Evolutionary conservation across 2,113 vertebrate species (phyloP).

Genomic region (Lycocorax pyrrhopterus): DNA sequence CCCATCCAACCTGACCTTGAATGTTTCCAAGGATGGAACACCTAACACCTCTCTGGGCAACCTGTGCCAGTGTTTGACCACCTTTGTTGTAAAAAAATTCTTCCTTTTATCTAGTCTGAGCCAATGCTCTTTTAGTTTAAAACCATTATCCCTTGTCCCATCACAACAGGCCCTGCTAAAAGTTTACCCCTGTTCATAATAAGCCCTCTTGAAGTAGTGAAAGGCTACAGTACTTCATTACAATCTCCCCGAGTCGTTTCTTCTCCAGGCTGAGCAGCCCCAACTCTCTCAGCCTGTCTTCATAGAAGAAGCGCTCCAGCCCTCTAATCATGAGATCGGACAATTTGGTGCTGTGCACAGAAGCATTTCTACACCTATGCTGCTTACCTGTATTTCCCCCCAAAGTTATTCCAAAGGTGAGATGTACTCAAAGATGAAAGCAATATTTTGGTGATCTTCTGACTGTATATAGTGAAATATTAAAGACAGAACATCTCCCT

Average conservation of each 20-base stretch:
- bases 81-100: neutral
- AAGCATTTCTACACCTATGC: neutral
- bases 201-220: neutral
- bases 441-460: neutral
- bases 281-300: neutral
- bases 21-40: neutral
- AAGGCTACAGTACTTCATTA: neutral
- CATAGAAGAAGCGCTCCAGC: neutral
- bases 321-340: neutral
- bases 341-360: neutral
- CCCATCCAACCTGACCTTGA: neutral
- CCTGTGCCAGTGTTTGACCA: neutral
- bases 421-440: neutral
- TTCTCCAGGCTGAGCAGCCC: neutral
- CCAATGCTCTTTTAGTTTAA: neutral
- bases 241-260: accelerated
- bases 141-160: neutral
- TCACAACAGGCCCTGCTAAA: neutral
- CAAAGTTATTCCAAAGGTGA: neutral
- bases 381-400: neutral
- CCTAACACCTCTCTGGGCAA: neutral
- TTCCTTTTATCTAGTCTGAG: neutral
- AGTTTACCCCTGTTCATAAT: neutral
- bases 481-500: neutral
- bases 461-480: neutral